Conservation (phyloP, 2,797 vertebrate genomes). For the Hafferia zeledoni region DNA sequence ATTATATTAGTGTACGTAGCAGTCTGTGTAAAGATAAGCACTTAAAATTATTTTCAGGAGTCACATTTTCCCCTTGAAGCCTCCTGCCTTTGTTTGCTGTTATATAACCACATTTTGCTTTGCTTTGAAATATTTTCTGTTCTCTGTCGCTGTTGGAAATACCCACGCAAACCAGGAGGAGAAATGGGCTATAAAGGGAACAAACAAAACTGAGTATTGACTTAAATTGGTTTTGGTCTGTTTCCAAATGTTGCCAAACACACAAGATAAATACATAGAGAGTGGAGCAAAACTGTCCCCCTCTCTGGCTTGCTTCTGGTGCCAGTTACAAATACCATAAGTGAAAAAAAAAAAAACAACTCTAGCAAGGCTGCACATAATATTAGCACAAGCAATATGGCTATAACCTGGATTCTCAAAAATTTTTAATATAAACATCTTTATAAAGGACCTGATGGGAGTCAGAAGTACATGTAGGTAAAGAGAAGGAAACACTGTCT, state of each 20-base stretch:
- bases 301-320: not conserved
- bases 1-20: not conserved
- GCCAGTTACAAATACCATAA: not conserved
- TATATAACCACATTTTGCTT: constrained; percentile 46
- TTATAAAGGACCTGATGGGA: not conserved
- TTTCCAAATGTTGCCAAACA: constrained; percentile 52
- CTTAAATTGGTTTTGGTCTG: constrained; percentile 47
- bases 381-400: not conserved
- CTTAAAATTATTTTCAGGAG: constrained; percentile 18
- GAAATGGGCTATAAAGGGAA: constrained; percentile 59
- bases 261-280: constrained; percentile 2
- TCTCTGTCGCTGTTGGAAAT: constrained; percentile 50
- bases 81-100: constrained; percentile 43
- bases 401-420: not conserved
- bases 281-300: not conserved
- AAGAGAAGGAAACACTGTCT: not conserved
- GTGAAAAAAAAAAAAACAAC: not conserved
- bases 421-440: not conserved
- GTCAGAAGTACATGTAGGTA: not conserved
- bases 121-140: constrained; percentile 59
- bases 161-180: constrained; percentile 56
- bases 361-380: not conserved
- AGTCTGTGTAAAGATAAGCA: not conserved
- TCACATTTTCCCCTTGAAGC: constrained; percentile 22
- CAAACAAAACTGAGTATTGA: constrained; percentile 43